Conservation (phyloP, 1,140 invertebrate species). For the Drosophila nigrodunni region DNA sequence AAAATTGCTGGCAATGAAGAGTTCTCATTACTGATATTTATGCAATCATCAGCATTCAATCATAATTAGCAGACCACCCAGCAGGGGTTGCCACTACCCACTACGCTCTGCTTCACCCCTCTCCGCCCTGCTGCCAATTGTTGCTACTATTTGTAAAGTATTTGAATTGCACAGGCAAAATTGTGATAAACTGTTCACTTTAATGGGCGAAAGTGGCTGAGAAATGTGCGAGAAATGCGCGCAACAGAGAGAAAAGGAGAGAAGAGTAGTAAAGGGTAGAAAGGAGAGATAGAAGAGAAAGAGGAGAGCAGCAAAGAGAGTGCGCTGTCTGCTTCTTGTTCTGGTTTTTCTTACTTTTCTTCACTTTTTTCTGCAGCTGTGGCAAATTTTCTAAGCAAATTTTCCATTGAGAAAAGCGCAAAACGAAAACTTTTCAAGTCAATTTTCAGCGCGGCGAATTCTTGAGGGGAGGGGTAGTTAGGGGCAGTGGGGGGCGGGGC, state of each 20-base stretch:
- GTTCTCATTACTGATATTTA: neutral
- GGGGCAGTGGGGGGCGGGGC: neutral
- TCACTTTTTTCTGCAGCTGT: neutral
- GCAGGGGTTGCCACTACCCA: neutral
- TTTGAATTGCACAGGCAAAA: constrained; percentile 10
- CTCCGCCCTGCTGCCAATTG: neutral
- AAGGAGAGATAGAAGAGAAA: neutral
- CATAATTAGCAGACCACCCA: constrained; percentile 10
- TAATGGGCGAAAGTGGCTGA: constrained; percentile 26
- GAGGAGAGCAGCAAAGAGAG: too few species aligned
- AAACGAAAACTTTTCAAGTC: constrained; percentile 58
- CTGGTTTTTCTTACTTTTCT: neutral
- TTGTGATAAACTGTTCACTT: constrained; percentile 24
- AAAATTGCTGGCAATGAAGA: too few species aligned
- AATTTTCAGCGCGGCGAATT: constrained; percentile 62
- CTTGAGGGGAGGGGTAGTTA: constrained; percentile 17
- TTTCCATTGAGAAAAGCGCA: constrained; percentile 53
- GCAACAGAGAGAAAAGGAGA: constrained; percentile 5
- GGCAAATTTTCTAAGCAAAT: constrained; percentile 62
- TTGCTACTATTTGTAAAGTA: constrained; percentile 3
- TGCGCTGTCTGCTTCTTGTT: neutral
- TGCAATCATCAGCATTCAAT: neutral
- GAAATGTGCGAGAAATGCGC: constrained; percentile 13
- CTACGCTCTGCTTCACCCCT: too few species aligned
- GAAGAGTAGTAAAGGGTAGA: neutral